phyloP scores from a whole-genome alignment of 2,797 vertebrate species.

The Tokudaia muenninki region DNA sequence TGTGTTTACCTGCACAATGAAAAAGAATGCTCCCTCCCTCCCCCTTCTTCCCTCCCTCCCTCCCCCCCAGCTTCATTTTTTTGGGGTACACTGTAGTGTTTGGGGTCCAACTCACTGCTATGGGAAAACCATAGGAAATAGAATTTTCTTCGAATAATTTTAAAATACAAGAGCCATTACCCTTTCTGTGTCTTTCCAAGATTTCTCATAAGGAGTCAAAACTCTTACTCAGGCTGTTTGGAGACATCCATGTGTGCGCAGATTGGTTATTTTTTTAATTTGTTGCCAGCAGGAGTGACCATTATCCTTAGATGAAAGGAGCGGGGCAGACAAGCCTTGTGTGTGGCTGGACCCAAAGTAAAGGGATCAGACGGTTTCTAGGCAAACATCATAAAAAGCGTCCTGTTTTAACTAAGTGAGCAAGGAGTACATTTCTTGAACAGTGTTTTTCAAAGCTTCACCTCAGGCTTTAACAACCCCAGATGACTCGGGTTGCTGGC shows the following conservation, averaged over 20 bases:
- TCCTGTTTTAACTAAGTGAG: conserved; percentile 63
- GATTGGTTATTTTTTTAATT: conserved; percentile 34
- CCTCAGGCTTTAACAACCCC: conserved; percentile 81
- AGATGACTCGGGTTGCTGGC: conserved; percentile 74
- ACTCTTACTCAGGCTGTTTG: conserved; percentile 14
- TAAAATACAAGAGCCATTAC: conserved; percentile 35
- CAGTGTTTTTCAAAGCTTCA: conserved; percentile 79
- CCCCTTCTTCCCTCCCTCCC: too few species aligned
- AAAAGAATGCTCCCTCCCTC: neutral
- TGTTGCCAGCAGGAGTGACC: conserved; percentile 38
- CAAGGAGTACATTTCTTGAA: conserved; percentile 76
- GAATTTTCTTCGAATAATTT: conserved; percentile 49
- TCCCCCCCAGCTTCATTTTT: neutral
- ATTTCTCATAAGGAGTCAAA: conserved; percentile 14
- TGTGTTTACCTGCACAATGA: neutral
- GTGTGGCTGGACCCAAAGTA: conserved; percentile 52
- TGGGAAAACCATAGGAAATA: neutral
- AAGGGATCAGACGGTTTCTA: conserved; percentile 72
- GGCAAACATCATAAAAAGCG: conserved; percentile 71
- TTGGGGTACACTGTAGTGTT: neutral
- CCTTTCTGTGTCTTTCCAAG: conserved; percentile 24
- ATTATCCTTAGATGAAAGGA: conserved; percentile 48
- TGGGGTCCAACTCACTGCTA: conserved; percentile 29
- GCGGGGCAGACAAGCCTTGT: conserved; percentile 33
- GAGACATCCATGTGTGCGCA: conserved; percentile 37